A percentile compares a stretch with the other conserved stretches of the same genome.
Evolutionary conservation across 1,140 invertebrate species (phyloP).

Genomic region (Nylanderia fulva): DNA sequence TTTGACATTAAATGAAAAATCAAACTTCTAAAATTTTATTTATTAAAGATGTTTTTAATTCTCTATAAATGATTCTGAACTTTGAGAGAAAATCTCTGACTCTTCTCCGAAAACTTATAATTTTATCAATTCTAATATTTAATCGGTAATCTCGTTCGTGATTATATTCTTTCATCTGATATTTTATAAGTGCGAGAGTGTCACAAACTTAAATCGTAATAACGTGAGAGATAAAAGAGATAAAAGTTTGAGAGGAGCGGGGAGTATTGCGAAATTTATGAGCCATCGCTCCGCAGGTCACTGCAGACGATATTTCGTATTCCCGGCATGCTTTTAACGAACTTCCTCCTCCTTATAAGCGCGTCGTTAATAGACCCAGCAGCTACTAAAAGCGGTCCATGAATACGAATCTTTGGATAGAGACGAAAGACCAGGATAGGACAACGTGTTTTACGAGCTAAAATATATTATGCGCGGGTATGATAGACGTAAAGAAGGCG

Average conservation of each 20-base stretch:
- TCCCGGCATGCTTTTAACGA: slow-evolving; percentile 60
- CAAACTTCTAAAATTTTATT: not conserved
- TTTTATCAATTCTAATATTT: slow-evolving; percentile 16
- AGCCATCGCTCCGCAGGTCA: slow-evolving; percentile 50
- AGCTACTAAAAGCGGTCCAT: slow-evolving; percentile 55
- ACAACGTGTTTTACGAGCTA: slow-evolving; percentile 52
- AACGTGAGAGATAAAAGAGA: slow-evolving; percentile 54
- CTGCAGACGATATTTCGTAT: slow-evolving; percentile 61
- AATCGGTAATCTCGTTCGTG: slow-evolving; percentile 21
- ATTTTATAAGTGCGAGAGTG: slow-evolving; percentile 1
- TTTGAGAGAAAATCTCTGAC: not conserved
- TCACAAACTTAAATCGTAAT: slow-evolving; percentile 53
- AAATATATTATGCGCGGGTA: slow-evolving; percentile 46
- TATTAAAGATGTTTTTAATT: not conserved
- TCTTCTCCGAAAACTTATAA: not conserved
- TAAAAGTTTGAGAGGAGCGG: slow-evolving; percentile 41
- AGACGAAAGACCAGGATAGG: slow-evolving; percentile 29
- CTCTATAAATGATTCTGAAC: not conserved
- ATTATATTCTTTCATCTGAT: slow-evolving; percentile 14
- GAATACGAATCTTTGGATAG: slow-evolving; percentile 63
- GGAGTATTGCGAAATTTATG: slow-evolving; percentile 59
- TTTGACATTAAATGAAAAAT: not conserved
- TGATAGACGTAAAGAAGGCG: slow-evolving; percentile 57
- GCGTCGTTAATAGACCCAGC: slow-evolving; percentile 55
- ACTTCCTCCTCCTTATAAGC: slow-evolving; percentile 62